phyloP scores from a whole-genome alignment of 2,113 vertebrate species.

The Asarcornis scutulata region DNA sequence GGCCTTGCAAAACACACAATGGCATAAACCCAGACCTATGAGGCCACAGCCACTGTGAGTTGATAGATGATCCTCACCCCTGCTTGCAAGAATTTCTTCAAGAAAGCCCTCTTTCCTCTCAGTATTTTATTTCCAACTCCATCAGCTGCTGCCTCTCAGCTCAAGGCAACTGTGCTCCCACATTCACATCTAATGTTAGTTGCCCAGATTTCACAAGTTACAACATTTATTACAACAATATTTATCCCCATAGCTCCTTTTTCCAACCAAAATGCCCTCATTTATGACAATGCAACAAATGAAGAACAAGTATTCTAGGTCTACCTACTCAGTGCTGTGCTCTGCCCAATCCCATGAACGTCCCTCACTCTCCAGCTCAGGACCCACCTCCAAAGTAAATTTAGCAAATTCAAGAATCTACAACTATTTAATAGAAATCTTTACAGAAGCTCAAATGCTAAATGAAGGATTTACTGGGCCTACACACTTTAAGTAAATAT shows the following conservation, averaged over 20 bases:
- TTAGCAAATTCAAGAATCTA: background rate
- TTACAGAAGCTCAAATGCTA: background rate
- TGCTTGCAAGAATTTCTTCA: background rate
- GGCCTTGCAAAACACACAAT: background rate
- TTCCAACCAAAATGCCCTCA: background rate
- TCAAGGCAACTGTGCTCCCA: background rate
- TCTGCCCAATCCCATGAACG: background rate
- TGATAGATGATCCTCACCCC: background rate
- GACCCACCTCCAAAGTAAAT: background rate
- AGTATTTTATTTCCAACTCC: background rate
- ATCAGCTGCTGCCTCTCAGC: background rate
- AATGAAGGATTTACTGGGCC: background rate
- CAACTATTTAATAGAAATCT: background rate
- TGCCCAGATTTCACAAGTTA: background rate
- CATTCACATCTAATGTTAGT: background rate
- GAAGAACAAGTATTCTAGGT: background rate
- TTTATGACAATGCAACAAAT: background rate
- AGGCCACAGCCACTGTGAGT: accelerated
- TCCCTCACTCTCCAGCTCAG: background rate
- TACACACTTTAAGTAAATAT: background rate
- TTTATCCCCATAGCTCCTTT: background rate
- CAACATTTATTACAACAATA: background rate
- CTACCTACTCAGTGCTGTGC: too few species aligned
- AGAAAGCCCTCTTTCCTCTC: background rate
- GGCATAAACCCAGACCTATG: background rate